phyloP scores from a whole-genome alignment of 2,797 vertebrate genomes.

The Periophthalmus magnuspinnatus region DNA sequence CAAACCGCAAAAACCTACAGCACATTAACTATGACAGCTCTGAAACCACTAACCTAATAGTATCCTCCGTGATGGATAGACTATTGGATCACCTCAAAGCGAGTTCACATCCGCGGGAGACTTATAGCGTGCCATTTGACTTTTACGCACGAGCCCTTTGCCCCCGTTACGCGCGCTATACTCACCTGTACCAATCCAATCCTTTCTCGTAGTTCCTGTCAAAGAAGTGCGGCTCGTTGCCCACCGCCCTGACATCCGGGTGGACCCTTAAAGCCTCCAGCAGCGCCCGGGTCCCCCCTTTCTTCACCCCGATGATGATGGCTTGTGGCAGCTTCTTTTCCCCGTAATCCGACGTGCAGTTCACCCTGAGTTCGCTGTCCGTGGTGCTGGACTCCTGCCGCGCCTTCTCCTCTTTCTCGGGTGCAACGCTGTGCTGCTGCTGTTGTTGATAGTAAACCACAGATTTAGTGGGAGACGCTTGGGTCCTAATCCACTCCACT shows the following conservation, averaged over 20 bases:
- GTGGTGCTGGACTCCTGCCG: constrained; percentile 85
- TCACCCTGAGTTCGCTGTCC: constrained; percentile 84
- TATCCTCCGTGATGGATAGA: neutral
- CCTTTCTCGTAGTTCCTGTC: constrained; percentile 97
- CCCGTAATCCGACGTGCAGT: constrained; percentile 90
- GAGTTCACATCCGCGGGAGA: neutral
- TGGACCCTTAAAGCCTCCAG: constrained; percentile 94
- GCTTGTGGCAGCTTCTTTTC: constrained; percentile 95
- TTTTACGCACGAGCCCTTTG: constrained; percentile 1
- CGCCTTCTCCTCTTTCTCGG: constrained; percentile 80
- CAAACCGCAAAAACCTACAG: neutral
- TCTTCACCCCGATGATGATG: constrained; percentile 97
- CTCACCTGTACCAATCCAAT: constrained; percentile 97
- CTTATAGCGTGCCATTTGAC: neutral
- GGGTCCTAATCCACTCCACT: constrained; percentile 76
- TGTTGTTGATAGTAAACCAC: constrained; percentile 48
- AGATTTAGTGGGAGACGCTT: constrained; percentile 76
- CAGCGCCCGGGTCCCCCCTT: constrained; percentile 93
- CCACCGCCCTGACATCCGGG: constrained; percentile 95
- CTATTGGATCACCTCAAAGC: neutral
- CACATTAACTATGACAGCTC: neutral
- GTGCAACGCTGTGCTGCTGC: constrained; percentile 52
- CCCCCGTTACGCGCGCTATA: neutral
- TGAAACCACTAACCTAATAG: neutral
- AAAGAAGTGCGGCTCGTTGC: constrained; percentile 98